These are phyloP conservation scores for Meles meles DNA, from an alignment of 2,113 vertebrate genomes.

Conservation along the genomic window DNA sequence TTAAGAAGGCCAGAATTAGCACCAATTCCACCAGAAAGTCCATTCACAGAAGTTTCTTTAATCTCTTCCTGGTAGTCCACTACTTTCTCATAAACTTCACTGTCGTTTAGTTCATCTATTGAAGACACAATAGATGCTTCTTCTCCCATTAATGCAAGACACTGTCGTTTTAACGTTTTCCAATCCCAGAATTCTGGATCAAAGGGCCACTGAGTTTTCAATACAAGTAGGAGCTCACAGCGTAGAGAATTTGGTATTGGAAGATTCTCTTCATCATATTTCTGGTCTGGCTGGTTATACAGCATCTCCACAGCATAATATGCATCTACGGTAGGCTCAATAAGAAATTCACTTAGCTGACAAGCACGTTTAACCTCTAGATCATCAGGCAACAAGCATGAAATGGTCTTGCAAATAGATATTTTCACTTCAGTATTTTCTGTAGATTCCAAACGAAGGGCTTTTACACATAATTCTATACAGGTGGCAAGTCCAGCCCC, in stretches of 20 bases:
- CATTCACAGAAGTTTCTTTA: conserved; percentile 84
- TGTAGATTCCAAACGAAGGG: conserved; percentile 90
- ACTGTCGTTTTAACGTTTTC: conserved; percentile 97
- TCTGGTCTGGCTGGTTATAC: conserved; percentile 98
- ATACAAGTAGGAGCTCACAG: conserved; percentile 95
- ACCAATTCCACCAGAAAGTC: conserved; percentile 83
- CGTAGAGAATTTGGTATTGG: conserved; percentile 96
- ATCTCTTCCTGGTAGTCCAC: conserved; percentile 85
- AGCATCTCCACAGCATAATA: conserved; percentile 97
- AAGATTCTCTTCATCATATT: conserved; percentile 94
- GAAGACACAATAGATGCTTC: conserved; percentile 98
- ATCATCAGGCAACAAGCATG: conserved; percentile 94
- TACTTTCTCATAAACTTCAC: conserved; percentile 89
- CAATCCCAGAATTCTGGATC: conserved; percentile 99
- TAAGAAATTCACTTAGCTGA: conserved; percentile 96
- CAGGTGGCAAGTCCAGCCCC: conserved; percentile 91
- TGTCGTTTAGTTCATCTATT: conserved; percentile 95
- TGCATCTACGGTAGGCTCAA: conserved; percentile 96
- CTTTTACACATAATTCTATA: conserved; percentile 95
- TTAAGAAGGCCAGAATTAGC: conserved; percentile 86
- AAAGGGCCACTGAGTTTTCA: conserved; percentile 98
- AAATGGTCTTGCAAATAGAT: conserved; percentile 98
- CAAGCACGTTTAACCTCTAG: conserved; percentile 97
- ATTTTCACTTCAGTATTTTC: conserved; percentile 91
- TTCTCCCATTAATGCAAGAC: conserved; percentile 95